Base-by-base conservation (phyloP, 2,888 invertebrate genomes). In the Syritta pipiens region DNA sequence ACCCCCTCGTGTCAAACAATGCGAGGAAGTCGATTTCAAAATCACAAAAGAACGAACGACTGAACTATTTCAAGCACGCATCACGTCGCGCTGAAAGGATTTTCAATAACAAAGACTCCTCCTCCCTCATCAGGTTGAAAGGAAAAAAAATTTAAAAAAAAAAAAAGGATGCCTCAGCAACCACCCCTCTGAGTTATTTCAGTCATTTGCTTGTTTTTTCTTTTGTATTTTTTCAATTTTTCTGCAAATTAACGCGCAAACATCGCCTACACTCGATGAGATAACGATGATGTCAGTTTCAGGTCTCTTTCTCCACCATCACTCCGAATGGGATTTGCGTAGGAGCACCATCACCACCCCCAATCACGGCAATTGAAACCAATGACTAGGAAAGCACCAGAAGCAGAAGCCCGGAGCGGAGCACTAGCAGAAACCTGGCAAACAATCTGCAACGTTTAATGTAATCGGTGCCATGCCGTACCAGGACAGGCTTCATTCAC, bases 271-370 rank as follows among this genome's bases (percentile, higher is more conserved):
- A 37, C 12, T 35, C 46, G 30, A 57, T 40, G 17, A 42, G 49
- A 32, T 59, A 68, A 59, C 49, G 40, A 68, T 68, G 49, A 59
- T 68, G 68, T 49, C 68, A 68, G 68, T 14, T 17, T 3, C 59
- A 68, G 22, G 4, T n/a, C 30, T 12, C 19, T 1, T 9, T 20
- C 22, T 30, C 40, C 42, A 49, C 24, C 49, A n/a, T 67, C 53
- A 55, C 49, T 68, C 37, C 20, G 42, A 42, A 30, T 30, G n/a
- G 4, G 9, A 42, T 19, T 59, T 42, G 30, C 40, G 59, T 59
- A 42, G 40, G 42, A 32, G n/a, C n/a, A n/a, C n/a, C n/a, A n/a
- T n/a, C n/a, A n/a, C n/a, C 14, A 26, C 32, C 32, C 7, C 24
- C 12, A 62, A 24, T 28, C 62, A 4, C 46, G 6, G 2, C n/a